Evolutionary conservation across 2,797 vertebrate species (phyloP).

Genomic region (Sebastes nivosus): DNA sequence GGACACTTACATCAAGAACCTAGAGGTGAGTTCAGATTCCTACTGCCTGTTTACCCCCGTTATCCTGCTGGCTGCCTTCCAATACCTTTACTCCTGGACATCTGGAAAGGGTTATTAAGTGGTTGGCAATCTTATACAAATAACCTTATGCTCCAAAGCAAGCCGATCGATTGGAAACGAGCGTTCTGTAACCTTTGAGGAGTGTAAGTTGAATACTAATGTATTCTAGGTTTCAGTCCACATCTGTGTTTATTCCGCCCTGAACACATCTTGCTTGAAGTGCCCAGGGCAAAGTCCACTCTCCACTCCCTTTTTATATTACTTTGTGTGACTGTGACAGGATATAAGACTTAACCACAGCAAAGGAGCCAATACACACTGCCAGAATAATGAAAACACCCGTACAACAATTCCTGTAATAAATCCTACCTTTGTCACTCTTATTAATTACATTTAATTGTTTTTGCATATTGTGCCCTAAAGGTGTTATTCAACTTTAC

Average conservation of each 20-base stretch:
- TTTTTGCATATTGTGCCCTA: not conserved
- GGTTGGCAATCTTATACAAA: constrained; percentile 19
- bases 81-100: not conserved
- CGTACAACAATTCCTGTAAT: not conserved
- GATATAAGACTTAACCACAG: constrained; percentile 2
- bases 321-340: not conserved
- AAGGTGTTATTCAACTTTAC: not conserved
- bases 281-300: constrained; percentile 47
- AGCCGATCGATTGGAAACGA: constrained; percentile 22
- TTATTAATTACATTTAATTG: not conserved
- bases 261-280: not conserved
- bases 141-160: constrained; percentile 25
- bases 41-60: not conserved
- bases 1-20: constrained; percentile 54
- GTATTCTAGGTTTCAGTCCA: constrained; percentile 7
- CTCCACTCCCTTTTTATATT: constrained; percentile 36
- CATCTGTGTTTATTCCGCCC: constrained; percentile 36
- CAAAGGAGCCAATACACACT: not conserved
- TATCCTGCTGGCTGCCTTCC: not conserved
- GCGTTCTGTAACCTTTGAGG: not conserved
- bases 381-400: constrained; percentile 16
- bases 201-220: not conserved
- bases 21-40: constrained; percentile 77
- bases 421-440: not conserved
- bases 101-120: not conserved